A percentile compares a stretch with the other conserved stretches of the same genome.
phyloP scores from a whole-genome alignment of 1,140 invertebrate species.

The Galleria mellonella region DNA sequence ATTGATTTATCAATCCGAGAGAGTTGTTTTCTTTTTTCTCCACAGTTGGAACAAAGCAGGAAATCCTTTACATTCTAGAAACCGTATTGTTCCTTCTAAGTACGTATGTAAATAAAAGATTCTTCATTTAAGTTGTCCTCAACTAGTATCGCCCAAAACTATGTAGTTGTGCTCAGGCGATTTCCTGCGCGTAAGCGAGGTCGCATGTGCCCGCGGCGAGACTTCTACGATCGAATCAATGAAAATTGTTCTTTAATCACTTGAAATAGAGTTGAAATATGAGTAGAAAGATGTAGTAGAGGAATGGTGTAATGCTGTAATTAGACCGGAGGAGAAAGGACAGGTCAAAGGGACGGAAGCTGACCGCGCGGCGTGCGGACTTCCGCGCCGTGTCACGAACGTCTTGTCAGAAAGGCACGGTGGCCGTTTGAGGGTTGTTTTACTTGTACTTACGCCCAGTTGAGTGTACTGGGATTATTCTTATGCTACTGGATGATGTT shows the following conservation, averaged over 20 bases:
- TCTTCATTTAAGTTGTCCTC: constrained; percentile 13
- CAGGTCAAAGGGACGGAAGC: constrained; percentile 64
- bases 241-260: neutral
- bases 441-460: no score
- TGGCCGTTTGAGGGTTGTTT: neutral
- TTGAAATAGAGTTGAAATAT: neutral
- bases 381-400: constrained; percentile 38
- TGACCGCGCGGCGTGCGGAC: constrained; percentile 50
- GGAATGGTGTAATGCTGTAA: constrained; percentile 34
- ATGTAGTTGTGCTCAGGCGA: constrained; percentile 36
- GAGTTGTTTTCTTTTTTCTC: no score
- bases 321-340: constrained; percentile 51
- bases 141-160: constrained; percentile 36
- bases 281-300: no score
- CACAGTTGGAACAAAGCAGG: no score
- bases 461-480: no score
- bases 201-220: constrained; percentile 14
- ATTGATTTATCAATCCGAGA: no score
- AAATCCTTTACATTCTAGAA: no score
- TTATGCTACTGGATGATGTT: no score
- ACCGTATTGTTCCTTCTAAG: constrained; percentile 8
- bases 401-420: constrained; percentile 37
- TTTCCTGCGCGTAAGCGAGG: constrained; percentile 38
- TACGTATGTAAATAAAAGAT: constrained; percentile 21
- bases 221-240: no score